Base-by-base conservation (phyloP, 2,797 vertebrate genomes). In the Platalea minor region DNA sequence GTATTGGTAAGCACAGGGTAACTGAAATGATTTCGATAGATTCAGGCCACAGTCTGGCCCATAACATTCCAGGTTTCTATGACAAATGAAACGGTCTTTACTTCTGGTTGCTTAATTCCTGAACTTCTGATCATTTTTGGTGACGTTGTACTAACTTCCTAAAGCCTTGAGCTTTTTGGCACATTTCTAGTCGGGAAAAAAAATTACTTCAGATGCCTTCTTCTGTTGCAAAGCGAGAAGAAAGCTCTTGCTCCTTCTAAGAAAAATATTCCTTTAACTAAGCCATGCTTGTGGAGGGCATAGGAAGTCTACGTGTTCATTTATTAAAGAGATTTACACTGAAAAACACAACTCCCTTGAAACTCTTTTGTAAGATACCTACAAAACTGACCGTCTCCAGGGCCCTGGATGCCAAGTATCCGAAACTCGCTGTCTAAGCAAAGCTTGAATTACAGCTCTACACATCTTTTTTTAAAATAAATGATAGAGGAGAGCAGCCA, bases 1-100 rank as follows among this genome's bases (percentile, higher is more conserved):
- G 1, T 15, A 11, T 19, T 4, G 1, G 17, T 6, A 15, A 64
- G 31, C 11, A 1, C 3, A 37, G 43, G 17, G 21, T 26, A 50
- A 15, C 17, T 3, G 2, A 13, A 46, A 21, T 4, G 2, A 21
- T 37, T 24, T 9, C 1, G 1, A 3, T 6, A 24, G 12, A 35
- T 35, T 41, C 23, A 17, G 54, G 39, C 79, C 37, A 3, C 10
- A 2, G 17, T 6, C 39, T 17, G 24, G 33, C 19, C 64, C 28
- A 0, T 18, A 39, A 46, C 17, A 2, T 29, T 39, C 29, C 21
- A 64, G 33, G 6, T 6, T 85, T 53, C n/a, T 11, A 2, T 18
- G 21, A 28, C 46, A 46, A 46, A 29, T 7, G 3, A 35, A 77
- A 31, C 7, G 0, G 9, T 7, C 28, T 75, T 50, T 15, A 5